These are phyloP conservation scores for Atherinosoma microstoma DNA, from an alignment of 2,797 vertebrate genomes.

Conservation along the genomic window DNA sequence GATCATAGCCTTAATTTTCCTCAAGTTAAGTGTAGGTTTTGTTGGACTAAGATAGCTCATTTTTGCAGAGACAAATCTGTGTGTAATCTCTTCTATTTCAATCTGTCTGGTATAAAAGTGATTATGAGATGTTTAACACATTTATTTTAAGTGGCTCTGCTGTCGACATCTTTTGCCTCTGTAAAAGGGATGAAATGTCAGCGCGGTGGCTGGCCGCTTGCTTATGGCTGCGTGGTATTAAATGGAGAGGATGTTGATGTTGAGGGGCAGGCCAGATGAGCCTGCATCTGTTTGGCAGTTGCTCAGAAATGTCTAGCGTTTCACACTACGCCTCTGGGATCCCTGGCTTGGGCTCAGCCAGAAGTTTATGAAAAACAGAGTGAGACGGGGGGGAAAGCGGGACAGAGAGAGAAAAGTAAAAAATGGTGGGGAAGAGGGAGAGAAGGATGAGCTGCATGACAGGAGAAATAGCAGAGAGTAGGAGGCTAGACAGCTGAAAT, in stretches of 20 bases:
- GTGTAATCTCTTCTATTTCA: slow-evolving; percentile 7
- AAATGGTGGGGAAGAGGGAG: slow-evolving; percentile 15
- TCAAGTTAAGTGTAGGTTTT: not conserved
- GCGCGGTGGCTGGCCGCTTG: slow-evolving; percentile 38
- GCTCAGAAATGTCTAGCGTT: slow-evolving; percentile 81
- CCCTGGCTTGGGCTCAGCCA: slow-evolving; percentile 66
- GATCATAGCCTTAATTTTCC: not conserved
- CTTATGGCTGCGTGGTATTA: slow-evolving; percentile 40
- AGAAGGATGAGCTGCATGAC: slow-evolving; percentile 70
- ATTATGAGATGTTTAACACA: slow-evolving; percentile 14
- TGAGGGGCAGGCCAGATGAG: slow-evolving; percentile 68
- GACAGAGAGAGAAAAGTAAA: slow-evolving; percentile 1
- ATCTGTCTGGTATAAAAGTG: not conserved
- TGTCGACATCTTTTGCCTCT: slow-evolving; percentile 21
- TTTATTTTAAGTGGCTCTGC: not conserved
- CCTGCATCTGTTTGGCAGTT: slow-evolving; percentile 80
- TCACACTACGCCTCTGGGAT: slow-evolving; percentile 80
- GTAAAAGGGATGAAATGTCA: slow-evolving; percentile 35
- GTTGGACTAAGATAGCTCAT: not conserved
- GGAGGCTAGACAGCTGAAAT: slow-evolving; percentile 65
- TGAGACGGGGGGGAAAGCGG: slow-evolving; percentile 16
- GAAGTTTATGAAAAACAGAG: slow-evolving; percentile 84
- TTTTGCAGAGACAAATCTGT: not conserved
- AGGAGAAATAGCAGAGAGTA: slow-evolving; percentile 57
- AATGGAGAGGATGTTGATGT: slow-evolving; percentile 70